These are phyloP conservation scores for Nasonia vitripennis DNA, from an alignment of 1,140 invertebrate species.

Conservation along the genomic window DNA sequence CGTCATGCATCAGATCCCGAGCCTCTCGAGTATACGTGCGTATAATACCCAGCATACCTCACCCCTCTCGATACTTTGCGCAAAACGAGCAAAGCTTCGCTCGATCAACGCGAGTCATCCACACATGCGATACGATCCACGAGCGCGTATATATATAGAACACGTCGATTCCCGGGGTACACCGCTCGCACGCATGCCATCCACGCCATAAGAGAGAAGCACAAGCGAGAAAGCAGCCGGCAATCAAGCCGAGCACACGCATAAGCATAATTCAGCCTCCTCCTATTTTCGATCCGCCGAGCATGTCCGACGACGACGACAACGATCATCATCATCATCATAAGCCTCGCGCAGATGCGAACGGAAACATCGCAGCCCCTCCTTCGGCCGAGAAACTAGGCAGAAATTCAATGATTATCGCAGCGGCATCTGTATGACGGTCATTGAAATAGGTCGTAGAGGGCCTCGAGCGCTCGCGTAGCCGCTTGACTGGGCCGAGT, in stretches of 20 bases:
- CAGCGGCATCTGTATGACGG: slow-evolving; percentile 75
- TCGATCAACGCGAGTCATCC: background rate
- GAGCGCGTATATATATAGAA: background rate
- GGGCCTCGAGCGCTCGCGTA: slow-evolving; percentile 40
- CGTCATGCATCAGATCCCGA: slow-evolving; percentile 6
- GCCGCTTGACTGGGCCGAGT: slow-evolving; percentile 50
- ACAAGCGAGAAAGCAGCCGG: background rate
- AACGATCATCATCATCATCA: background rate
- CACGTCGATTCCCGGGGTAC: background rate
- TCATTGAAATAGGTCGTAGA: slow-evolving; percentile 75
- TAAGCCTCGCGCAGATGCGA: background rate
- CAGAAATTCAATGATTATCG: slow-evolving; percentile 69
- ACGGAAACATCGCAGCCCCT: background rate
- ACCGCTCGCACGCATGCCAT: background rate
- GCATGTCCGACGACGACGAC: background rate
- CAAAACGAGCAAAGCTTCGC: background rate
- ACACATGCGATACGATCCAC: background rate
- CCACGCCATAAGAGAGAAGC: background rate
- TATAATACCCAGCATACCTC: background rate
- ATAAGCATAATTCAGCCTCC: background rate
- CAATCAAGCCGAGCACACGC: background rate
- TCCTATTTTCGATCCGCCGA: slow-evolving; percentile 28
- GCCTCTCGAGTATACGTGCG: background rate
- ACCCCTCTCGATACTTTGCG: background rate
- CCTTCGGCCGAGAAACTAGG: slow-evolving; percentile 54